Conservation (phyloP, 2,113 vertebrate species). For the Callithrix jacchus region DNA sequence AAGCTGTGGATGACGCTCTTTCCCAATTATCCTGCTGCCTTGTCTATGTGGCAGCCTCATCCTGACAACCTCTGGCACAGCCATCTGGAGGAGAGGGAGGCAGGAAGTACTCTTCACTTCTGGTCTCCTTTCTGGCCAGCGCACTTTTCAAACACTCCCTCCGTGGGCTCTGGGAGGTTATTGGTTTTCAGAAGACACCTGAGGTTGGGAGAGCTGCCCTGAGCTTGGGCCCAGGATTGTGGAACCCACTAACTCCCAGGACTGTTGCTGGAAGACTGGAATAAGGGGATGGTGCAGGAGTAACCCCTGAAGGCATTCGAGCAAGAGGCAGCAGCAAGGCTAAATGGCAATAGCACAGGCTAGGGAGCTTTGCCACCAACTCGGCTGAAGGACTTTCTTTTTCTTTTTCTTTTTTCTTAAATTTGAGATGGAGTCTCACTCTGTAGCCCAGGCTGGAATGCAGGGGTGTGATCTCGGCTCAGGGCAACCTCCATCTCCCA, state of each 20-base stretch:
- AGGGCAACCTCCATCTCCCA: no score
- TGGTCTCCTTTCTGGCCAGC: background rate
- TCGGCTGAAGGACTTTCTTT: background rate
- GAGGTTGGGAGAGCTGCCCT: rapidly evolving
- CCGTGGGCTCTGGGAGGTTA: background rate
- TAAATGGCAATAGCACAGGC: background rate
- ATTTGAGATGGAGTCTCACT: no score
- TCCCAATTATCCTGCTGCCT: no score
- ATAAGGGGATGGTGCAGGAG: background rate
- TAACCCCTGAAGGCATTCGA: background rate
- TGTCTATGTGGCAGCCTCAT: background rate
- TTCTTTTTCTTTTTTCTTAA: no score
- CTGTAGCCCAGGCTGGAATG: no score
- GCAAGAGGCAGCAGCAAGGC: background rate
- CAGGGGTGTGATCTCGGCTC: no score
- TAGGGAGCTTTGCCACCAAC: background rate
- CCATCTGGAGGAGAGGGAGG: background rate
- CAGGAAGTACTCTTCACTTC: background rate
- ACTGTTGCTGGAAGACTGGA: rapidly evolving
- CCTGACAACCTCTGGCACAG: background rate
- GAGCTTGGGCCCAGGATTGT: background rate
- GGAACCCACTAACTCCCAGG: background rate
- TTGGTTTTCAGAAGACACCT: background rate
- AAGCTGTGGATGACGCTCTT: background rate
- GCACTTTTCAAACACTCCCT: background rate